Conservation (phyloP, 1,140 invertebrate species). For the Drosophila orosa region DNA sequence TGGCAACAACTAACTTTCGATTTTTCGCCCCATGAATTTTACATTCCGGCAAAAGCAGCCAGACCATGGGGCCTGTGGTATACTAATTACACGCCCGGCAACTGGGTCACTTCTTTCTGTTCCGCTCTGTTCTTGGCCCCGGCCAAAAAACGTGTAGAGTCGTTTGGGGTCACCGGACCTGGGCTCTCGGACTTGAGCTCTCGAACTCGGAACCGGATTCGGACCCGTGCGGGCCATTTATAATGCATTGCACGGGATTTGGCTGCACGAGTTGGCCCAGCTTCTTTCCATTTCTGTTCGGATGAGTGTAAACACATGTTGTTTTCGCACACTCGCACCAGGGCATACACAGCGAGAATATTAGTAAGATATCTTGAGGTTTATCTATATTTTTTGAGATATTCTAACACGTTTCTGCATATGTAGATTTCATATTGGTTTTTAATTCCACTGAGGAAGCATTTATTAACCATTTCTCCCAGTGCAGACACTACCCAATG, state of each 20-base stretch:
- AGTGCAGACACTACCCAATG: slow-evolving; percentile 32
- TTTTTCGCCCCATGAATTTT: slow-evolving; percentile 72
- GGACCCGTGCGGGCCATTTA: slow-evolving; percentile 51
- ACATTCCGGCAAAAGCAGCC: slow-evolving; percentile 30
- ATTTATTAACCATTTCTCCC: background rate
- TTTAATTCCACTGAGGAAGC: background rate
- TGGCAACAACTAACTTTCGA: slow-evolving; percentile 63
- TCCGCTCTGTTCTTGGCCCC: slow-evolving; percentile 11
- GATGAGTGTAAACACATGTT: slow-evolving; percentile 72
- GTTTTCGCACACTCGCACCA: slow-evolving; percentile 44
- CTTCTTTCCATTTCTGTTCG: slow-evolving; percentile 34
- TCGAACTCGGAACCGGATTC: background rate
- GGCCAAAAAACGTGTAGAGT: slow-evolving; percentile 28
- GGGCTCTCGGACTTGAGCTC: slow-evolving; percentile 5
- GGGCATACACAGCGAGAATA: slow-evolving; percentile 5
- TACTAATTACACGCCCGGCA: slow-evolving; percentile 66
- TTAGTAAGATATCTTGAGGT: background rate
- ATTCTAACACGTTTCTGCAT: background rate
- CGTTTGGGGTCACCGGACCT: slow-evolving; percentile 19
- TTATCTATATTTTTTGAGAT: too few relatives aligned
- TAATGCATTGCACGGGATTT: slow-evolving; percentile 75
- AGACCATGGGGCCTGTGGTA: slow-evolving; percentile 10
- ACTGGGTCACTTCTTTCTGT: slow-evolving; percentile 60
- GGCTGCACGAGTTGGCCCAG: slow-evolving; percentile 70
- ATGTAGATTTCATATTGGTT: too few relatives aligned